Evolutionary conservation across 2,797 vertebrate species (phyloP), one percentile per base, ranked within the genome.

Genomic region (Tarsius wallacei): DNA sequence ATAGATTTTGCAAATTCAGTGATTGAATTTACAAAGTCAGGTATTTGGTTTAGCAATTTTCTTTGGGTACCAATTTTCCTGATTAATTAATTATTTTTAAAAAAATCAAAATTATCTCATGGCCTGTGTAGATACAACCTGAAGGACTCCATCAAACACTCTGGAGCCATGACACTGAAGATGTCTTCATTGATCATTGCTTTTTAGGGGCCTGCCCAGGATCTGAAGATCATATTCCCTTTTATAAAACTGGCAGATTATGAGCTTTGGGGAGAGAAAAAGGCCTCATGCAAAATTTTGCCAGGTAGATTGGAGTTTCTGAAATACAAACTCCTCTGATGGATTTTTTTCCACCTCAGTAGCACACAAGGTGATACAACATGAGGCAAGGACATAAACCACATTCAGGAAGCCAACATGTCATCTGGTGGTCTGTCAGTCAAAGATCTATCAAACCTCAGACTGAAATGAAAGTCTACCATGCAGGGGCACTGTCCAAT

Each of bases 351-450:
- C 61, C 28, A 78, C 26, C 33, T 93, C 28, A 92, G 77, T 49
- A 90, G 42, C 71, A 33, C 64, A 87, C 15, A 68, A 87, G 55
- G 80, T 87, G 80, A 93, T 90, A 76, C 64, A 82, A 17, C 93
- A 78, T 74, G 80, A 94, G 57, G 71, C n/a, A 77, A 92, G 71
- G 68, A 55, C 42, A 97, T 93, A 95, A 94, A 95, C 71, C 53
- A 71, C 64, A 49, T 78, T 88, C 7, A 49, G 85, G 82, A 90
- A 96, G 55, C 64, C 49, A 91, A 0, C 88, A 68, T 31, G 91
- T 94, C 47, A 9, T 71, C 76, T 81, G n/a, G 42, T 70, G 81
- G 76, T 63, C 94, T 97, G 80, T 97, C 97, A 96, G 59, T 97
- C 93, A 97, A 96, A 85, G 90, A 88, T 90, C 64, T 47, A 88